Evolutionary conservation across 1,140 invertebrate genomes (phyloP).

Genomic region (Drosophila truncata): DNA sequence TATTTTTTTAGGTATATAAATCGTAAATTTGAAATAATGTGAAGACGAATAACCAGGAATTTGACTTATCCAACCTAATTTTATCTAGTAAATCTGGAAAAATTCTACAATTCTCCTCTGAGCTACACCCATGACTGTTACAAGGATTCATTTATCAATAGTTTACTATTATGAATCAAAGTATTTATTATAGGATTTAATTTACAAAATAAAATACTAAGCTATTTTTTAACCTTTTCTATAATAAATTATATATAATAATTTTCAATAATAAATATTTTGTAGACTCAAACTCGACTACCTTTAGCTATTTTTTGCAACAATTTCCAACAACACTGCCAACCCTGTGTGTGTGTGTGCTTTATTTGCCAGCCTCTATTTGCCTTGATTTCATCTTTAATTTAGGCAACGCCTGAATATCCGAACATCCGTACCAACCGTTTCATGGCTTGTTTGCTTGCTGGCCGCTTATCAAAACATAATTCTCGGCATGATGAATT

Average conservation of each 20-base stretch:
- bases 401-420: conserved; percentile 43
- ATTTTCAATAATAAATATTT: too few species aligned
- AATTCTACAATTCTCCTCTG: too few species aligned
- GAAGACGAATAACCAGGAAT: too few species aligned
- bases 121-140: too few species aligned
- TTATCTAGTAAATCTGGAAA: too few species aligned
- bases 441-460: conserved; percentile 36
- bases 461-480: conserved; percentile 64
- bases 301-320: not conserved
- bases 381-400: conserved; percentile 76
- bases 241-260: too few species aligned
- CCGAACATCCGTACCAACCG: conserved; percentile 6
- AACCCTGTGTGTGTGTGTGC: not conserved
- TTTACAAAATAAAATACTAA: not conserved
- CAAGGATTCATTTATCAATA: too few species aligned
- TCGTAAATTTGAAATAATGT: too few species aligned
- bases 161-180: too few species aligned
- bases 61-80: too few species aligned
- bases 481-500: conserved; percentile 62
- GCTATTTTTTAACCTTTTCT: too few species aligned
- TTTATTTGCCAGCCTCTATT: conserved; percentile 59
- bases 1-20: not conserved
- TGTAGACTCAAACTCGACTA: not conserved
- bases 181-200: too few species aligned
- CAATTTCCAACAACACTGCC: not conserved